Conservation (phyloP, 1,140 invertebrate genomes). For the Phenacoccus solenopsis region DNA sequence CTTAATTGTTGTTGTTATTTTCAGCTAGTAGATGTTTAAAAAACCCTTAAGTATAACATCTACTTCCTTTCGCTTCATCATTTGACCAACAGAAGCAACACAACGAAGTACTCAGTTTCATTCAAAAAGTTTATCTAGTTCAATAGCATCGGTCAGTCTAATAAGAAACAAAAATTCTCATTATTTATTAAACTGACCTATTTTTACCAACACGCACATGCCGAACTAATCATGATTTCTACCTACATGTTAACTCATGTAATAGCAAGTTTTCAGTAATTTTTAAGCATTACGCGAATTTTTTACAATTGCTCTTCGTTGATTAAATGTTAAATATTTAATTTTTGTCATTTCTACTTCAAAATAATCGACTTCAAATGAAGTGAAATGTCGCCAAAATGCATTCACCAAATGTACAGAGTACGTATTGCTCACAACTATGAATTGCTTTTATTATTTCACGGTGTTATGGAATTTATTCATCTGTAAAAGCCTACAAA, state of each 20-base stretch:
- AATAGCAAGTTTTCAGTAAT: not conserved
- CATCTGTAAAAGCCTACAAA: not conserved
- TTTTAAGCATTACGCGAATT: not conserved
- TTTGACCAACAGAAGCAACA: too few relatives aligned
- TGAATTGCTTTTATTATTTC: not conserved
- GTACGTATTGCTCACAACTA: not conserved
- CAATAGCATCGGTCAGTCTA: not conserved
- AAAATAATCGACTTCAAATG: not conserved
- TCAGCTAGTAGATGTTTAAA: too few relatives aligned
- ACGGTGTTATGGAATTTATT: not conserved
- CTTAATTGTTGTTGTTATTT: too few relatives aligned
- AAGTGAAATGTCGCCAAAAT: not conserved
- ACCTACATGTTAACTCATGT: not conserved
- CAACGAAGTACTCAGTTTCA: too few relatives aligned
- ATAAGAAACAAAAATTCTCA: not conserved
- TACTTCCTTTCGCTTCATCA: too few relatives aligned
- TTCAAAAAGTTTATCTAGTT: not conserved
- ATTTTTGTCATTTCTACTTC: not conserved
- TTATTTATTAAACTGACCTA: constrained; percentile 4
- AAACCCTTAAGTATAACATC: too few relatives aligned
- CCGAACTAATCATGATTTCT: not conserved
- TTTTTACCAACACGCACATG: not conserved
- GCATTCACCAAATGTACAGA: not conserved
- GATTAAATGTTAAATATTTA: not conserved
- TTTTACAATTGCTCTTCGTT: not conserved